These are phyloP conservation scores for Syngnathoides biaculeatus DNA, from an alignment of 2,113 vertebrate genomes.

Conservation along the genomic window DNA sequence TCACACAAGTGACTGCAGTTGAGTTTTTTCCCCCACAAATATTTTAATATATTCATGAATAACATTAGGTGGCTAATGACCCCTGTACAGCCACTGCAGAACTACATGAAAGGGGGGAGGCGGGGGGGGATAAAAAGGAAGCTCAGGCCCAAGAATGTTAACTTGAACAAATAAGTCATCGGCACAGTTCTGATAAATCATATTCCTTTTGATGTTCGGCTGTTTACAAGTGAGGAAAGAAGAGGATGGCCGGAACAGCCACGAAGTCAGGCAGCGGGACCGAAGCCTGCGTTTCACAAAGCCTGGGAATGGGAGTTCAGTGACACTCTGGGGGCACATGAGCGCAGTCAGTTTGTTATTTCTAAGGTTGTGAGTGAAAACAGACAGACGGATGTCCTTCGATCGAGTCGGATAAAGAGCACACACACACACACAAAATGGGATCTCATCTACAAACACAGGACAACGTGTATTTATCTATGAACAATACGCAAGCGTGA, in stretches of 20 bases:
- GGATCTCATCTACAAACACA: not conserved
- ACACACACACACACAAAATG: constrained; percentile 17
- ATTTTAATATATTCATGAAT: constrained; percentile 35
- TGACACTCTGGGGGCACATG: constrained; percentile 43
- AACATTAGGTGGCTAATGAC: constrained; percentile 52
- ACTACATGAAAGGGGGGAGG: constrained; percentile 65
- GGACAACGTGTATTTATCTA: not conserved
- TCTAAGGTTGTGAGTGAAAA: constrained; percentile 59
- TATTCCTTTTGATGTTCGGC: constrained; percentile 73
- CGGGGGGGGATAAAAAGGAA: constrained; percentile 32
- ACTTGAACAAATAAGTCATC: constrained; percentile 73
- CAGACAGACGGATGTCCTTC: constrained; percentile 44
- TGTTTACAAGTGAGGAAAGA: constrained; percentile 72
- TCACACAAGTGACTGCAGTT: not conserved
- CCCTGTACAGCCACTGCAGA: constrained; percentile 44
- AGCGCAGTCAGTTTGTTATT: constrained; percentile 63
- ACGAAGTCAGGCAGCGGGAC: constrained; percentile 57
- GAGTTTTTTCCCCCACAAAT: not conserved
- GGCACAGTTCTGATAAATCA: constrained; percentile 69
- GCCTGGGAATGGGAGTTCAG: constrained; percentile 58
- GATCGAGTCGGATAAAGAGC: constrained; percentile 20
- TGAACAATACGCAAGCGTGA: not conserved
- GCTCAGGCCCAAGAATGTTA: constrained; percentile 64
- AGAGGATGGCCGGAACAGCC: constrained; percentile 59
- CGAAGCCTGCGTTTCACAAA: constrained; percentile 41